Percentiles rank a stretch among this genome's conserved stretches.
Conservation (phyloP, 2,113 vertebrate species). For the Hippocampus guttulatus region DNA sequence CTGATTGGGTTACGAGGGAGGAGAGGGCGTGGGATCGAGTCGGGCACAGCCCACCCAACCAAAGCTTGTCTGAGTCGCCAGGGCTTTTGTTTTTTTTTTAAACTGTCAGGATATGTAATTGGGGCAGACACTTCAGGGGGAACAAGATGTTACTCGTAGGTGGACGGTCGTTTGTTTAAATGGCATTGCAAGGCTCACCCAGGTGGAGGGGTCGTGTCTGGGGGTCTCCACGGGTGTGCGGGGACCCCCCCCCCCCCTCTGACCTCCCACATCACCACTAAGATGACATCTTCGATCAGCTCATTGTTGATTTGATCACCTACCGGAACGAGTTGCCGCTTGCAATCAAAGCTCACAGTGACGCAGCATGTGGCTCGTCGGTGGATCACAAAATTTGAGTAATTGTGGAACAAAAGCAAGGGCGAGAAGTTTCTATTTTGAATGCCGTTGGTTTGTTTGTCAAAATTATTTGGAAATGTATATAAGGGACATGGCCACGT, state of each 20-base stretch:
- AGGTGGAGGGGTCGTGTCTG: not conserved
- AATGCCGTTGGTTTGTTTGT: not conserved
- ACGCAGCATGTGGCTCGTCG: not conserved
- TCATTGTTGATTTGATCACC: not conserved
- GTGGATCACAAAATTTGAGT: not conserved
- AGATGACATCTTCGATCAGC: not conserved
- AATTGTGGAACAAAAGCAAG: not conserved
- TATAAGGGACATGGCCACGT: too few relatives aligned
- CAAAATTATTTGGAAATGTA: too few relatives aligned
- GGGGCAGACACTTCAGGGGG: slow-evolving; percentile 24
- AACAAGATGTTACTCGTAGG: slow-evolving; percentile 38
- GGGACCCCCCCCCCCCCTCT: not conserved
- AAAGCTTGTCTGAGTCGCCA: not conserved
- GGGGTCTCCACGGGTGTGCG: slow-evolving; percentile 5
- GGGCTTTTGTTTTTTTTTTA: slow-evolving; percentile 4
- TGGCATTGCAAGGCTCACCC: slow-evolving; percentile 23
- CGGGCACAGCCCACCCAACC: not conserved
- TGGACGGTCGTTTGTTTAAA: slow-evolving; percentile 36
- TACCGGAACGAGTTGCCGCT: not conserved
- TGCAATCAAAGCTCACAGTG: too few relatives aligned
- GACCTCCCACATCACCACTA: not conserved
- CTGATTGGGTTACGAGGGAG: slow-evolving; percentile 65
- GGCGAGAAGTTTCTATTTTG: not conserved
- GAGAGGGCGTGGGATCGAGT: not conserved
- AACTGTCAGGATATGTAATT: slow-evolving; percentile 35